phyloP scores from a whole-genome alignment of 2,113 vertebrate genomes.

The Phoenicopterus ruber region DNA sequence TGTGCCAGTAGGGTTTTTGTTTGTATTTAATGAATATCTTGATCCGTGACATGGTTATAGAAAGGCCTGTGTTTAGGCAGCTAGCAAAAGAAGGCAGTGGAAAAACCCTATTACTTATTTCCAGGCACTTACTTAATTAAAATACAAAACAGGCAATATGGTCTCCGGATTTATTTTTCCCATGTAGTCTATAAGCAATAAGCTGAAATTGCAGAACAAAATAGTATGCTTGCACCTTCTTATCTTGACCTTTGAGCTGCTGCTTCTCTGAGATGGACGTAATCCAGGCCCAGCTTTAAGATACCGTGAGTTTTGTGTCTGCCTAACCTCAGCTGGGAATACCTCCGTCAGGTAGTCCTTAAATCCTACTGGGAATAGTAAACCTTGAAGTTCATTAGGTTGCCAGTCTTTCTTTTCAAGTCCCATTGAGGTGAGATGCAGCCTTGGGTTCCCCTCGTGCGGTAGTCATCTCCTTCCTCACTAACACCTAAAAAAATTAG shows the following conservation, averaged over 20 bases:
- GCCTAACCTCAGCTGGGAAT: neutral
- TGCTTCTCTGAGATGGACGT: neutral
- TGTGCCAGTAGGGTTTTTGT: neutral
- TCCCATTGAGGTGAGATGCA: neutral
- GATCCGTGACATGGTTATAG: neutral
- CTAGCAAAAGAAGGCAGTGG: neutral
- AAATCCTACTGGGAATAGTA: neutral
- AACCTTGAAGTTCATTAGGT: neutral
- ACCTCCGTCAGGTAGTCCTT: neutral
- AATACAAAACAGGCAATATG: constrained; percentile 24
- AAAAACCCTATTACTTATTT: constrained; percentile 37
- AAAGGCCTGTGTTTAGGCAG: neutral
- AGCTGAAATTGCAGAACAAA: constrained; percentile 1
- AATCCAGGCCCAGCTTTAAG: neutral
- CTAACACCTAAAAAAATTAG: neutral
- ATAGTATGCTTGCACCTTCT: neutral
- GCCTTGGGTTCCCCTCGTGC: neutral
- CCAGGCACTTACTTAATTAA: constrained; percentile 56
- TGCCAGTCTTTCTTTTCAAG: neutral
- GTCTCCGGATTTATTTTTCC: constrained; percentile 53
- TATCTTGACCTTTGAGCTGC: neutral
- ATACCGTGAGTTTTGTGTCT: neutral
- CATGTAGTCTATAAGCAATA: constrained; percentile 26
- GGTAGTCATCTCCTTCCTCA: neutral
- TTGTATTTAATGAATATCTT: constrained; percentile 22